Evolutionary conservation across 2,113 vertebrate species (phyloP).

Genomic region (Macroglossus sobrinus): DNA sequence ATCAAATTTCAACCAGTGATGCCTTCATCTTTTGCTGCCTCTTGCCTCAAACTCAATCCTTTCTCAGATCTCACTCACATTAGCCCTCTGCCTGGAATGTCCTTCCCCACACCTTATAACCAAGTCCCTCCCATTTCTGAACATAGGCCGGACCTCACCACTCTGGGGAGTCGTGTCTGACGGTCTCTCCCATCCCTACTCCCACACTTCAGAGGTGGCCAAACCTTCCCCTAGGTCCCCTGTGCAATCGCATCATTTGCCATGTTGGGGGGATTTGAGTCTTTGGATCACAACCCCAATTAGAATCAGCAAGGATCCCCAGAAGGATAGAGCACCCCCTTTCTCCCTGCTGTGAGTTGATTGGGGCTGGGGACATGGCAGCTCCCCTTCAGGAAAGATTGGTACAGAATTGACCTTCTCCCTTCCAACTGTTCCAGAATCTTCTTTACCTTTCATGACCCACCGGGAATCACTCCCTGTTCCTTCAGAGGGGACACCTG

Average conservation of each 20-base stretch:
- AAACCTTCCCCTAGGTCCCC: background rate
- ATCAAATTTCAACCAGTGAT: background rate
- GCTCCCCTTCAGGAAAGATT: background rate
- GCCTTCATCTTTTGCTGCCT: background rate
- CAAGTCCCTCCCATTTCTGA: background rate
- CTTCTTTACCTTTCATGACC: background rate
- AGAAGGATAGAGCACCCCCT: background rate
- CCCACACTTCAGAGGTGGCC: background rate
- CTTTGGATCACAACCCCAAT: background rate
- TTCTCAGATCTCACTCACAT: background rate
- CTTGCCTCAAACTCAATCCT: background rate
- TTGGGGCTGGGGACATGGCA: background rate
- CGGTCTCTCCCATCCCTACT: background rate
- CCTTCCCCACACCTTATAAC: background rate
- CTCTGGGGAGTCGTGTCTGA: background rate
- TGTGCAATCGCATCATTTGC: background rate
- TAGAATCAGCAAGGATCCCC: background rate
- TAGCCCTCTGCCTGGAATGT: background rate
- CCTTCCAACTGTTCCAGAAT: background rate
- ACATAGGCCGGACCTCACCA: background rate
- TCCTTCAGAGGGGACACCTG: background rate
- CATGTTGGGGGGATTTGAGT: background rate
- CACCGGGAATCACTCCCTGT: background rate
- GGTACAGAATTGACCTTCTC: background rate
- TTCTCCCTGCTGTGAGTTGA: background rate